A percentile compares a stretch with the other conserved stretches of the same genome.
Evolutionary conservation across 2,113 vertebrate species (phyloP).

Genomic region (Rhea pennata): DNA sequence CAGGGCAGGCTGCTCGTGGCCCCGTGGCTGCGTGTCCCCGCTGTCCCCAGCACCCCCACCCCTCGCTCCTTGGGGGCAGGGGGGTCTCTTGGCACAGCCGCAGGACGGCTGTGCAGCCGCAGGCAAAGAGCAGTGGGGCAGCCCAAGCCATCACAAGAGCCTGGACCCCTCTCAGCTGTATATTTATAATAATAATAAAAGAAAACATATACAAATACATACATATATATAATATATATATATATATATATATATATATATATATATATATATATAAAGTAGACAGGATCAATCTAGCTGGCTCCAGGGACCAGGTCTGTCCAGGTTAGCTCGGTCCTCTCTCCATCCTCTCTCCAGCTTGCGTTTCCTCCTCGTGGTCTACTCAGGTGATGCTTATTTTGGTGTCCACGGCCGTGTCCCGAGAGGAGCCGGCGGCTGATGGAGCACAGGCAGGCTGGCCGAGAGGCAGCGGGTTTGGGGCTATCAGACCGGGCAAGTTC

Average conservation of each 20-base stretch:
- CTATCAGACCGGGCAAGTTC: not conserved
- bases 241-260: conserved; percentile 21
- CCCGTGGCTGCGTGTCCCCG: no score
- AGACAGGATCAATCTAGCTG: not conserved
- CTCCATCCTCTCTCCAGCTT: not conserved
- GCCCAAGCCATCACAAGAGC: not conserved
- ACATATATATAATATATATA: conserved; percentile 35
- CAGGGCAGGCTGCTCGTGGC: not conserved
- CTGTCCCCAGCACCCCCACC: not conserved
- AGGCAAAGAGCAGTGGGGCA: not conserved
- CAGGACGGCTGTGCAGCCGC: not conserved
- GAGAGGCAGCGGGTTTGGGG: not conserved
- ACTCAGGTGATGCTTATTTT: not conserved
- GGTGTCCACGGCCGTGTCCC: not conserved
- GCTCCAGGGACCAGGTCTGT: not conserved
- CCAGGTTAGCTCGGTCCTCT: not conserved
- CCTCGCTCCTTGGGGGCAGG: fast-evolving
- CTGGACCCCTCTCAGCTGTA: not conserved
- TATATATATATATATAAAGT: not conserved
- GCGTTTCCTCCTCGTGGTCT: not conserved
- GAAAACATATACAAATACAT: conserved; percentile 45
- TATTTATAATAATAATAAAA: conserved; percentile 43
- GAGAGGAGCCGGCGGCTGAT: fast-evolving
- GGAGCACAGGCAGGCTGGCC: not conserved
- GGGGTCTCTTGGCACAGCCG: no score